Conservation (phyloP, 1,140 invertebrate species). For the Achatina immaculata region DNA sequence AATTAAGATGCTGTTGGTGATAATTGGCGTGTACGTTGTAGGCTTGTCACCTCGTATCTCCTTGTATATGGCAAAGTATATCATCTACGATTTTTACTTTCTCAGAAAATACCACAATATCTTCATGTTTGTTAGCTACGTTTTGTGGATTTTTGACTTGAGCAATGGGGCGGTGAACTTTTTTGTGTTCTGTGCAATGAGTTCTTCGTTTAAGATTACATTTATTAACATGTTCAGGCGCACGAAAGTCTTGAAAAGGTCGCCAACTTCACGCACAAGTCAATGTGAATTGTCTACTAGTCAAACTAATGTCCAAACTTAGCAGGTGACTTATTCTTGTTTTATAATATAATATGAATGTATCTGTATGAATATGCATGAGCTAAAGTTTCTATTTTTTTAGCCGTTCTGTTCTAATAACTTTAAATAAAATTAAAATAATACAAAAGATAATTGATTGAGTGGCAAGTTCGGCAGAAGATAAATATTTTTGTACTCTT, state of each 20-base stretch:
- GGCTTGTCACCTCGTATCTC: conserved; percentile 1
- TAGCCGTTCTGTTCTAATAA: no score
- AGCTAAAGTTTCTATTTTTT: no score
- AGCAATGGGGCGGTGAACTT: conserved; percentile 22
- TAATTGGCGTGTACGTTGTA: conserved; percentile 15
- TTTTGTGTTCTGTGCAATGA: conserved; percentile 22
- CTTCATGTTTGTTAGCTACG: conserved; percentile 19
- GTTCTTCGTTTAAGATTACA: conserved; percentile 16
- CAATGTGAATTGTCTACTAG: neutral
- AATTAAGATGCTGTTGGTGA: conserved; percentile 28
- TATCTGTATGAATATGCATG: no score
- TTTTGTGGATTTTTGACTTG: conserved; percentile 4
- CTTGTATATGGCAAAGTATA: conserved; percentile 14
- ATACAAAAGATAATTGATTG: no score
- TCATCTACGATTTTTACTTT: conserved; percentile 33
- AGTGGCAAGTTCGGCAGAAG: no score
- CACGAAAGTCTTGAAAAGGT: neutral
- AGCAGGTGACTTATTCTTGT: no score
- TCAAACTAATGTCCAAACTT: neutral
- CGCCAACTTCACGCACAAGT: neutral
- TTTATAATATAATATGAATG: no score
- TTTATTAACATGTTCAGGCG: neutral
- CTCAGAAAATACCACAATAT: conserved; percentile 20
- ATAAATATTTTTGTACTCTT: no score
- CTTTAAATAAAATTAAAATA: no score